phyloP scores from a whole-genome alignment of 2,797 vertebrate species.

The Macropodus opercularis region DNA sequence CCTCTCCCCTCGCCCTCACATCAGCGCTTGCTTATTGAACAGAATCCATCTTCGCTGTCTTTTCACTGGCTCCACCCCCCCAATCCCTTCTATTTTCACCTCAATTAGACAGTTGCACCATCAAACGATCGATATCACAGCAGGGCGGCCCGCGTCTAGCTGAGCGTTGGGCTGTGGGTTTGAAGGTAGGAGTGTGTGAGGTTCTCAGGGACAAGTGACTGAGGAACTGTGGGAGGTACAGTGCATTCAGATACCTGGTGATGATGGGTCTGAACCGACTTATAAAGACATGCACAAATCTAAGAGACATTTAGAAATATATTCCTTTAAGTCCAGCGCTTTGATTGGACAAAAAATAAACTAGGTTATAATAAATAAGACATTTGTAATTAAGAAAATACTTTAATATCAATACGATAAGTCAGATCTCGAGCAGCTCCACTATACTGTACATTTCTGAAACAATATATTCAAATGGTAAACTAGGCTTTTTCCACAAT shows the following conservation, averaged over 20 bases:
- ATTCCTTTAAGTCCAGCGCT: slow-evolving; percentile 56
- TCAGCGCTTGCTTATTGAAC: background rate
- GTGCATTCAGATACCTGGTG: slow-evolving; percentile 66
- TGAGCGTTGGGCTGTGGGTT: slow-evolving; percentile 41
- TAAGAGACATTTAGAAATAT: slow-evolving; percentile 69
- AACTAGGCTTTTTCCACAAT: slow-evolving; percentile 63
- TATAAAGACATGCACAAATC: slow-evolving; percentile 59
- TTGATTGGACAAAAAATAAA: slow-evolving; percentile 64
- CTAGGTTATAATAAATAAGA: slow-evolving; percentile 75
- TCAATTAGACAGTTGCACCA: slow-evolving; percentile 42
- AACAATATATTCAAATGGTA: slow-evolving; percentile 64
- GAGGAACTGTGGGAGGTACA: slow-evolving; percentile 64
- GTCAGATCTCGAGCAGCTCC: slow-evolving; percentile 67
- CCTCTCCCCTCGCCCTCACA: background rate
- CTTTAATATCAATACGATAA: slow-evolving; percentile 70
- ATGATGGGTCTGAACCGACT: slow-evolving; percentile 50
- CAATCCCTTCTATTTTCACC: background rate
- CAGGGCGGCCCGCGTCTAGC: slow-evolving; percentile 37
- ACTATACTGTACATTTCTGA: slow-evolving; percentile 63
- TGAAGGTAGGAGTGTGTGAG: slow-evolving; percentile 77
- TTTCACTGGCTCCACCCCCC: slow-evolving; percentile 25
- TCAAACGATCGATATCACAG: slow-evolving; percentile 58
- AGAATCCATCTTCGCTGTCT: slow-evolving; percentile 17
- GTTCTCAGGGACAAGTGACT: slow-evolving; percentile 63
- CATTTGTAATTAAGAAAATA: slow-evolving; percentile 78